Base-by-base conservation (phyloP, 1,140 invertebrate genomes). In the Zaprionus inermis region DNA sequence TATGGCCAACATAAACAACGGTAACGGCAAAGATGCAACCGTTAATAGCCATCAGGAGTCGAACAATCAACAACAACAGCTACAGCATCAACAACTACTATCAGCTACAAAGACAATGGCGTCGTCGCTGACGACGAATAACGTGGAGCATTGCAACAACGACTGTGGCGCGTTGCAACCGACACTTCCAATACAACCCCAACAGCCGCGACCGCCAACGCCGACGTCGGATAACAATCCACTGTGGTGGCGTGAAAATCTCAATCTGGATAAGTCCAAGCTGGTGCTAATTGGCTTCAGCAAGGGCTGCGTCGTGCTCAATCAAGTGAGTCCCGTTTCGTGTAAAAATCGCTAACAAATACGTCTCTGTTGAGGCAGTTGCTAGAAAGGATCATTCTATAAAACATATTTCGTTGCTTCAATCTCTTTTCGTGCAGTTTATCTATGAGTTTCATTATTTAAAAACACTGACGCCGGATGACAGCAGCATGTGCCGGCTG, bases 241-340 rank as follows among this genome's bases (percentile, higher is more conserved):
- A 1, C 57, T 92, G 22, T 93, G 93, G 93, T 93, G 93, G 93
- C 78, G 90, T 22, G 91, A 93, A 58, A 92, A 92, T 77, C 76
- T 93, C n/a, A 89, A 93, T 84, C 82, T 94, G 38, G 92, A 94
- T 65, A 91, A 93, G 73, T 90, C 90, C 20, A 93, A 94, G 59
- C 91, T 96, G 65, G 94, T 93, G 54, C 90, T 97, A 63, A 94
- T 98, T 73, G 97, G 96, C 1, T 98, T 98, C 92, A 98, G 97
- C 92, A 98, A 98, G 94, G 97, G 97, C 44, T 98, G 97, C 93
- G 96, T 97, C 49, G 97, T 98, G 60, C 94, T 98, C 63, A 98
- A 98, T 94, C 97, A 98, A 91, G 92, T 92, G 88, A 92, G 91
- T 92, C 74, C 41, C 57, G 57, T 81, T 89, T 78, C 78, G 79